A percentile compares a stretch with the other conserved stretches of the same genome.
These are phyloP conservation scores for Vulpes lagopus DNA, from an alignment of 2,113 vertebrate genomes.

Conservation along the genomic window DNA sequence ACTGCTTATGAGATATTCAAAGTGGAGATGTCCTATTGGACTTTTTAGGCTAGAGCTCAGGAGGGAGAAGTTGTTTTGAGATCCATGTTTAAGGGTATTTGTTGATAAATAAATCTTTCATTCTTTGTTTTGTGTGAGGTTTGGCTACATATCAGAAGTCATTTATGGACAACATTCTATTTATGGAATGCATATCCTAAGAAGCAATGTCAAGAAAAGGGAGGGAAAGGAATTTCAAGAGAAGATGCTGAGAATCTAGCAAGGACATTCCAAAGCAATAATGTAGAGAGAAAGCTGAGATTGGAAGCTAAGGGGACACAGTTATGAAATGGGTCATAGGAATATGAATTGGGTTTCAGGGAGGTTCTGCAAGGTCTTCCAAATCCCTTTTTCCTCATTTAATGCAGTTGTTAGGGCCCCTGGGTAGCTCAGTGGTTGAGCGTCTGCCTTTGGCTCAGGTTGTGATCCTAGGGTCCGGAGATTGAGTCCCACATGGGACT, in stretches of 20 bases:
- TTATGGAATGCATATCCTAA: neutral
- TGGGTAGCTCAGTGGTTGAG: too few relatives aligned
- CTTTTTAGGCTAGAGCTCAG: neutral
- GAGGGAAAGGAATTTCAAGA: conserved; percentile 11
- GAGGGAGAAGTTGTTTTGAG: neutral
- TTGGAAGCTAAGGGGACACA: neutral
- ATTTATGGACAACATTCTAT: neutral
- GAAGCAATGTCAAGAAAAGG: neutral
- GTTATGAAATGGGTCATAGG: neutral
- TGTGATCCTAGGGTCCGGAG: too few relatives aligned
- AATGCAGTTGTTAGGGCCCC: neutral
- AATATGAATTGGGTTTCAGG: conserved; percentile 19
- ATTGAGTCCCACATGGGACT: too few relatives aligned
- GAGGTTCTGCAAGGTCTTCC: neutral
- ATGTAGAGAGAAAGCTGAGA: conserved; percentile 4
- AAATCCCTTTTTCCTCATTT: conserved; percentile 26
- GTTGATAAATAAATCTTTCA: neutral
- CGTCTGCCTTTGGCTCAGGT: too few relatives aligned
- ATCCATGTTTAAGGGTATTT: neutral
- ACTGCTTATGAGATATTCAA: neutral
- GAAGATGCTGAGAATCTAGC: neutral
- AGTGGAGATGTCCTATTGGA: neutral
- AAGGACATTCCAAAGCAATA: neutral
- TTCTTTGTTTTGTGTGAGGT: neutral
- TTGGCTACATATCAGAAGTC: neutral